Conservation (phyloP, 1,140 invertebrate genomes). For the Potamilus streckersoni region DNA sequence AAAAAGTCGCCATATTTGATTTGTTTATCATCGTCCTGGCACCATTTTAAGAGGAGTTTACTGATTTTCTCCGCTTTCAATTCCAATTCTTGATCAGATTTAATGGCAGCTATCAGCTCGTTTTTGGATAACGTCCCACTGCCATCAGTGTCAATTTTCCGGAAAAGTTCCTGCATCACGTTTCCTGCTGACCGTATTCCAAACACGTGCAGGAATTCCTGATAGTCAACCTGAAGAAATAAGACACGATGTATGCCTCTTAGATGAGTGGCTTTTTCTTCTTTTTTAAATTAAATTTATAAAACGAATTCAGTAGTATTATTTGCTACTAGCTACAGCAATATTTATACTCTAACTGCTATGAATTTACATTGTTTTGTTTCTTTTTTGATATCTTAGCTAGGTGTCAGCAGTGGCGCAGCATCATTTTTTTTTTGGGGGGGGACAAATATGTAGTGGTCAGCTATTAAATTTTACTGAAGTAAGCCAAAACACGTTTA, state of each 20-base stretch:
- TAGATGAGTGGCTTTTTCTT: too few species aligned
- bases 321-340: neutral
- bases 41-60: too few species aligned
- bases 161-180: constrained; percentile 47
- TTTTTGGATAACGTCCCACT: constrained; percentile 54
- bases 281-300: neutral
- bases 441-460: too few species aligned
- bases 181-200: constrained; percentile 33
- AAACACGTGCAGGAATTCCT: constrained; percentile 52
- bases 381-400: too few species aligned
- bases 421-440: too few species aligned
- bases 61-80: too few species aligned
- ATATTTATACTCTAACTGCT: neutral
- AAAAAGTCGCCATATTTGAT: too few species aligned
- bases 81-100: neutral
- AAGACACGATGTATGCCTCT: neutral
- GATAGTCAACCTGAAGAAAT: constrained; percentile 44
- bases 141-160: constrained; percentile 48
- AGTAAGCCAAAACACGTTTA: too few species aligned
- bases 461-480: too few species aligned
- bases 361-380: too few species aligned
- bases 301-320: neutral
- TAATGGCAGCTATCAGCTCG: constrained; percentile 52
- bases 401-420: too few species aligned
- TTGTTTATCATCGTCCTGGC: too few species aligned